Percentiles rank a stretch among this genome's conserved stretches.
These are phyloP conservation scores for Onychostoma macrolepis DNA, from an alignment of 2,113 vertebrate genomes.

Conservation along the genomic window DNA sequence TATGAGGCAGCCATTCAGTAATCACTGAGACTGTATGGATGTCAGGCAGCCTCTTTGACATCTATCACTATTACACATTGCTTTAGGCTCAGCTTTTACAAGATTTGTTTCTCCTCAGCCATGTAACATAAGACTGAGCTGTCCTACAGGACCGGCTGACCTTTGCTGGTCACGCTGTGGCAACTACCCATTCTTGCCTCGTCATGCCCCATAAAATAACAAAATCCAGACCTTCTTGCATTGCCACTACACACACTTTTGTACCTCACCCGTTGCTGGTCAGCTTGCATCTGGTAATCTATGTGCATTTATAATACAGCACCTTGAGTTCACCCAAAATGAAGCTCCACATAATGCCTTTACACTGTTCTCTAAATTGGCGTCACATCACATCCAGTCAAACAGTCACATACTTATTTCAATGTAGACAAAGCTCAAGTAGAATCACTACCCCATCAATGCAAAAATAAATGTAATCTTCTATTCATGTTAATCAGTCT, in stretches of 20 bases:
- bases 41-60: neutral
- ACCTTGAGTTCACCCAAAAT: neutral
- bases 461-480: neutral
- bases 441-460: neutral
- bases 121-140: neutral
- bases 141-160: neutral
- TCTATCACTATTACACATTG: neutral
- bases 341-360: neutral
- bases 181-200: neutral
- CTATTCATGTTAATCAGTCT: neutral
- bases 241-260: neutral
- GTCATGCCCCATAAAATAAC: neutral
- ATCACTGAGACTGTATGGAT: neutral
- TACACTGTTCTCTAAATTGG: neutral
- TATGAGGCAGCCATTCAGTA: neutral
- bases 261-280: neutral
- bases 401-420: neutral
- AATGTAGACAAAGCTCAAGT: neutral
- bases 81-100: slow-evolving; percentile 2
- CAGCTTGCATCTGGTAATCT: neutral
- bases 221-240: neutral
- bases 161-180: neutral
- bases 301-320: neutral
- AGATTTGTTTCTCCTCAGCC: neutral
- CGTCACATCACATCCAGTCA: neutral